Evolutionary conservation across 2,888 invertebrate genomes (phyloP), one percentile per base, ranked within the genome.

Genomic region (Digitonthophagus gazella): DNA sequence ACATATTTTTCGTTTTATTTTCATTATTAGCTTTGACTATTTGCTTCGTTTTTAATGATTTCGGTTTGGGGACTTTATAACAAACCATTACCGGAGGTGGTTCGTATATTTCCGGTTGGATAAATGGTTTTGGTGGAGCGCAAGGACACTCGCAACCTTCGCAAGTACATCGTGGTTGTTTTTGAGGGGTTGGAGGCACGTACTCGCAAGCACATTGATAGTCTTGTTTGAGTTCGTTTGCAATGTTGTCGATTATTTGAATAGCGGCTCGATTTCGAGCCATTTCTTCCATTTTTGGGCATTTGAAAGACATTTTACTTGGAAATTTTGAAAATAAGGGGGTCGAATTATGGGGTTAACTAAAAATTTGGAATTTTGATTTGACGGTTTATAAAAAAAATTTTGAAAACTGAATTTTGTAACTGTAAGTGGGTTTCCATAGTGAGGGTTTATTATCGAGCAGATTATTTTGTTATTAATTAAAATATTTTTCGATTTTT

Each of bases 281-380:
- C 15, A 58, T 58, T 6, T 69, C 64, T n/a, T 69, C 69, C 18
- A 58, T 61, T 15, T 67, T 55, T 0, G 78, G 77, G 58, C 78
- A 79, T 5, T 78, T 75, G 68, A 78, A 77, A 14, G 73, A 77
- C 78, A 78, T 79, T 71, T 71, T 71, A 19, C 15, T 20, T 16
- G 4, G 3, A 5, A 6, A 8, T 19, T 58, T 61, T 15, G 4
- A 64, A 70, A 65, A 69, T 67, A 55, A 18, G n/a, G 19, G 14
- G 15, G 18, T 20, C 54, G 57, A 55, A 67, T 57, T 44, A n/a
- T 8, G 16, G 66, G 58, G 6, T 67, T 54, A 64, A 61, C 22
- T 65, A 54, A 22, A 64, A 69, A 67, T 69, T 69, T 70, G 61
- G 65, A 69, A 66, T 69, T 28, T 68, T 57, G 65, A 67, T 15